phyloP scores from a whole-genome alignment of 2,797 vertebrate genomes.

The Eulemur coronatus region DNA sequence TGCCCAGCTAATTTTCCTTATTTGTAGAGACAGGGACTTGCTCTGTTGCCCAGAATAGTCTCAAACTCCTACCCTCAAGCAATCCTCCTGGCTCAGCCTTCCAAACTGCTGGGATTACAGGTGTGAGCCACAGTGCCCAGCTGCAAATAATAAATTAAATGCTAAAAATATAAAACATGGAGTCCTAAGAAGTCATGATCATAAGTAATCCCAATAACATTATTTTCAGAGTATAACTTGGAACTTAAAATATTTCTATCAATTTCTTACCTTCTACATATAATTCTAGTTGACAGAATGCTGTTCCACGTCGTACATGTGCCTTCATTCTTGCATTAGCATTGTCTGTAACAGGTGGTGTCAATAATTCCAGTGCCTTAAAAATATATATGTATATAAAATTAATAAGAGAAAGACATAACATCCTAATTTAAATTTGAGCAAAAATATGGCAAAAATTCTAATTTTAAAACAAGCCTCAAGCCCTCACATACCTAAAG shows the following conservation, averaged over 20 bases:
- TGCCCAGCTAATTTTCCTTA: too few relatives aligned
- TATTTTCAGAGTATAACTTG: not conserved
- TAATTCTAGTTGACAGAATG: slow-evolving; percentile 94
- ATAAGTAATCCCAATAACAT: not conserved
- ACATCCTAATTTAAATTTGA: slow-evolving; percentile 24
- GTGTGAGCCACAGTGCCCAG: too few relatives aligned
- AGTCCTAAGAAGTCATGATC: not conserved
- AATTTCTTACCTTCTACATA: slow-evolving; percentile 91
- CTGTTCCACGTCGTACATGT: slow-evolving; percentile 91
- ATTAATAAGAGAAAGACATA: not conserved
- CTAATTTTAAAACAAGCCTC: slow-evolving; percentile 23
- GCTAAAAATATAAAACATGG: not conserved
- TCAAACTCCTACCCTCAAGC: too few relatives aligned
- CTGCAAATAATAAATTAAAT: not conserved
- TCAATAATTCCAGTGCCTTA: slow-evolving; percentile 93
- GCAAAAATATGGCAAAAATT: not conserved
- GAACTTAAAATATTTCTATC: not conserved
- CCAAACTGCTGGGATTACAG: too few relatives aligned
- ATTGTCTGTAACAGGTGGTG: slow-evolving; percentile 91
- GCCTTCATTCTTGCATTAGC: slow-evolving; percentile 90
- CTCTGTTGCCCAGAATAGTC: too few relatives aligned
- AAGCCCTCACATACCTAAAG: not conserved
- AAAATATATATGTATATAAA: not conserved
- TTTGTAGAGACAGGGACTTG: too few relatives aligned
- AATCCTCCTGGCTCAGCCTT: too few relatives aligned